Evolutionary conservation across 2,797 vertebrate genomes (phyloP).

Genomic region (Sphenopsis melanotis): DNA sequence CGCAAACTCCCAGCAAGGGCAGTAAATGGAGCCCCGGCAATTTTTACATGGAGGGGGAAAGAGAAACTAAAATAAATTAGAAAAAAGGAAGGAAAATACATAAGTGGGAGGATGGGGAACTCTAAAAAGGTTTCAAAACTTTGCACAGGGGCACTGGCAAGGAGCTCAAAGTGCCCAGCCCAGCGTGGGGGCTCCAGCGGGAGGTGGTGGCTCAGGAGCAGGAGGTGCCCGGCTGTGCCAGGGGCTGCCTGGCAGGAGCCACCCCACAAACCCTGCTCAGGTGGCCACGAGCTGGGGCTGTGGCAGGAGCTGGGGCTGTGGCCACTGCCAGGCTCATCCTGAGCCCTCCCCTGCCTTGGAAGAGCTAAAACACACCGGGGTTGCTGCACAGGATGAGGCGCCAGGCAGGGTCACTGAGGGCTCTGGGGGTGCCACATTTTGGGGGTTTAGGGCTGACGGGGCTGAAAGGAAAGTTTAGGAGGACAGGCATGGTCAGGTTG

Average conservation of each 20-base stretch:
- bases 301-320: neutral
- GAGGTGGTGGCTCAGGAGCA: neutral
- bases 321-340: neutral
- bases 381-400: fast-evolving
- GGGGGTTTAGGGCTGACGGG: neutral
- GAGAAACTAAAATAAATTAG: neutral
- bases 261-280: no score
- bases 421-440: fast-evolving
- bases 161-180: neutral
- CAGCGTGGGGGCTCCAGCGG: neutral
- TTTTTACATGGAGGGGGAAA: fast-evolving
- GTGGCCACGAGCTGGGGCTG: neutral
- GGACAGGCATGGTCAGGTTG: fast-evolving
- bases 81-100: fast-evolving
- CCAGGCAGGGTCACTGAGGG: neutral
- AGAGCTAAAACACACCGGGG: fast-evolving
- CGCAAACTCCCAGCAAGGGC: neutral
- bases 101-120: neutral
- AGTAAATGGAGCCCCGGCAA: fast-evolving
- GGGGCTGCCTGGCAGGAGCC: neutral
- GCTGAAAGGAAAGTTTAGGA: neutral
- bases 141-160: neutral
- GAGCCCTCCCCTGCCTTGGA: neutral
- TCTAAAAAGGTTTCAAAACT: neutral
- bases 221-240: neutral